These are phyloP conservation scores for Gobio gobio DNA, from an alignment of 2,113 vertebrate genomes.

Conservation along the genomic window DNA sequence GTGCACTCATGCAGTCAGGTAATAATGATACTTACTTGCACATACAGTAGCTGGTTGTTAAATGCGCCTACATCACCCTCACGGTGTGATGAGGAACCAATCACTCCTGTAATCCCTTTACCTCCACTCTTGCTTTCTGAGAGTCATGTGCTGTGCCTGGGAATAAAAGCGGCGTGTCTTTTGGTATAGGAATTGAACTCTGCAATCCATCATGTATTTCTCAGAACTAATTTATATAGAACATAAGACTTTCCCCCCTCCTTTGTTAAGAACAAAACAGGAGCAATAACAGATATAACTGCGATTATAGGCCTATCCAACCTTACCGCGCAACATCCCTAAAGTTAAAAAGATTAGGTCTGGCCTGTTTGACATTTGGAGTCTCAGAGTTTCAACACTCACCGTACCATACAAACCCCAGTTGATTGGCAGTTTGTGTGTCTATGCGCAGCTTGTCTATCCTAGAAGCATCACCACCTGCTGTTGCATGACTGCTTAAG, in stretches of 20 bases:
- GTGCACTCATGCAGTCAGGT: not conserved
- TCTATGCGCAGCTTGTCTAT: constrained; percentile 53
- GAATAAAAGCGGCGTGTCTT: constrained; percentile 20
- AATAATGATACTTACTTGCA: not conserved
- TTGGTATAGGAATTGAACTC: constrained; percentile 13
- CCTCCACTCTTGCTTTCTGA: not conserved
- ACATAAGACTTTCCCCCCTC: not conserved
- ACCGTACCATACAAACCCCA: constrained; percentile 44
- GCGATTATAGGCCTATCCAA: not conserved
- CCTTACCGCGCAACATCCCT: not conserved
- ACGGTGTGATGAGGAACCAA: not conserved
- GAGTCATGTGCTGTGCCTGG: constrained; percentile 19
- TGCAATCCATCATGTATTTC: constrained; percentile 18
- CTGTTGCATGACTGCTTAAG: constrained; percentile 61
- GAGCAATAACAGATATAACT: not conserved
- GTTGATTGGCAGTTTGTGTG: constrained; percentile 56
- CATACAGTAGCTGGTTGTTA: constrained; percentile 1
- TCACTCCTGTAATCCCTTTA: constrained; percentile 9
- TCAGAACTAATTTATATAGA: not conserved
- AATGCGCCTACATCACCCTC: not conserved
- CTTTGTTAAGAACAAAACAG: not conserved
- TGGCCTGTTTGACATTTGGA: constrained; percentile 18
- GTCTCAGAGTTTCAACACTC: constrained; percentile 31
- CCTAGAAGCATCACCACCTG: constrained; percentile 61
- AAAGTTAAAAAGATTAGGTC: constrained; percentile 20